Percentiles rank a stretch among this genome's conserved stretches.
Evolutionary conservation across 2,113 vertebrate genomes (phyloP).

Genomic region (Menidia beryllina): DNA sequence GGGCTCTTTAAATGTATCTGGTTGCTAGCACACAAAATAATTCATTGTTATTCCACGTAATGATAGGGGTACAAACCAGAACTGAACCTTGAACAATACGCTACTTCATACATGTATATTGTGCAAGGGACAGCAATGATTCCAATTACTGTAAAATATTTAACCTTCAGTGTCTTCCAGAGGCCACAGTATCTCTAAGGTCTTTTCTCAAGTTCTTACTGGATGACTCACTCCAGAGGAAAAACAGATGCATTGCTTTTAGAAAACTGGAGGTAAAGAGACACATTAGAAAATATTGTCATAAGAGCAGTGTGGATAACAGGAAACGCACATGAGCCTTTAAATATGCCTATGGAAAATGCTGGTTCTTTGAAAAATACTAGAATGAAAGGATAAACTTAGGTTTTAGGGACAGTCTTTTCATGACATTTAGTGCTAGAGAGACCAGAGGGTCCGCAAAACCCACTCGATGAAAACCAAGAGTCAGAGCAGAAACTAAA

Average conservation of each 20-base stretch:
- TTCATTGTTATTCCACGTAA: not conserved
- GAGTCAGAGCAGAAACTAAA: constrained; percentile 85
- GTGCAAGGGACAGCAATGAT: not conserved
- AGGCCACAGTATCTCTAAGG: not conserved
- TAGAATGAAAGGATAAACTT: constrained; percentile 13
- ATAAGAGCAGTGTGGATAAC: constrained; percentile 8
- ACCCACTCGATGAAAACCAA: constrained; percentile 50
- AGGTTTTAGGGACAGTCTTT: constrained; percentile 9
- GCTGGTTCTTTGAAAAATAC: constrained; percentile 20
- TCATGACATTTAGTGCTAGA: constrained; percentile 18
- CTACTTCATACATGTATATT: constrained; percentile 17
- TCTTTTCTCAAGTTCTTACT: not conserved
- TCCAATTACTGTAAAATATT: not conserved
- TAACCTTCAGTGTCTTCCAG: not conserved
- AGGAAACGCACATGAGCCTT: constrained; percentile 7
- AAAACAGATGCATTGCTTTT: constrained; percentile 11
- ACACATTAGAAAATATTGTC: constrained; percentile 6
- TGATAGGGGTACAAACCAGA: not conserved
- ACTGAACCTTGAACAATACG: not conserved
- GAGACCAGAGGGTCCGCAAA: constrained; percentile 18
- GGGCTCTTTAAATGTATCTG: not conserved
- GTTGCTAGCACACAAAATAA: not conserved
- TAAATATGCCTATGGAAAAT: constrained; percentile 18
- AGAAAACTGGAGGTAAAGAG: not conserved
- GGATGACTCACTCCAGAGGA: constrained; percentile 42